Evolutionary conservation across 2,113 vertebrate genomes (phyloP).

Genomic region (Apaloderma vittatum): DNA sequence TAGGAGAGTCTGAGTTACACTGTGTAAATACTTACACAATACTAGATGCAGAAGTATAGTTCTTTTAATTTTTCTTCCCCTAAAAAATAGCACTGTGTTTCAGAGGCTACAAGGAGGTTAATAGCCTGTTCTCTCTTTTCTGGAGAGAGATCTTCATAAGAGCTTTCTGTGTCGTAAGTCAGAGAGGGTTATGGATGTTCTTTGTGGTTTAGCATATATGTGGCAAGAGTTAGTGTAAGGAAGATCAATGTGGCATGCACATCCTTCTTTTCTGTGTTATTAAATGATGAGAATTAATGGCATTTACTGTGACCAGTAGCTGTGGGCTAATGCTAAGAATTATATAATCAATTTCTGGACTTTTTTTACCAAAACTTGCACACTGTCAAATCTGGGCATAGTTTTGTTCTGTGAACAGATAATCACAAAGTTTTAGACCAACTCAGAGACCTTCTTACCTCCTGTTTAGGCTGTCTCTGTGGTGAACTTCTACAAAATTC

Average conservation of each 20-base stretch:
- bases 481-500: neutral
- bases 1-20: neutral
- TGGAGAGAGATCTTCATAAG: neutral
- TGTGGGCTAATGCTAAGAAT: neutral
- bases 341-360: neutral
- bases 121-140: neutral
- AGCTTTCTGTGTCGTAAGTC: neutral
- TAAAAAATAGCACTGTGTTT: neutral
- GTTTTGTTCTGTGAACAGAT: neutral
- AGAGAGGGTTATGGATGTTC: neutral
- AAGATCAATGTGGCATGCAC: neutral
- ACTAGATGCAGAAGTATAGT: neutral
- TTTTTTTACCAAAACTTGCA: neutral
- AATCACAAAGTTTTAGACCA: neutral
- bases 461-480: neutral
- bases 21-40: neutral
- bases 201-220: neutral
- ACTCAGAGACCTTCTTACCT: neutral
- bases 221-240: neutral
- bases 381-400: neutral
- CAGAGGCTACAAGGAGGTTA: neutral
- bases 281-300: neutral
- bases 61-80: neutral
- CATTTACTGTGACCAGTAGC: neutral
- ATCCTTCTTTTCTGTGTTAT: neutral